phyloP scores from a whole-genome alignment of 2,797 vertebrate genomes.

The Enteromius viviparus region DNA sequence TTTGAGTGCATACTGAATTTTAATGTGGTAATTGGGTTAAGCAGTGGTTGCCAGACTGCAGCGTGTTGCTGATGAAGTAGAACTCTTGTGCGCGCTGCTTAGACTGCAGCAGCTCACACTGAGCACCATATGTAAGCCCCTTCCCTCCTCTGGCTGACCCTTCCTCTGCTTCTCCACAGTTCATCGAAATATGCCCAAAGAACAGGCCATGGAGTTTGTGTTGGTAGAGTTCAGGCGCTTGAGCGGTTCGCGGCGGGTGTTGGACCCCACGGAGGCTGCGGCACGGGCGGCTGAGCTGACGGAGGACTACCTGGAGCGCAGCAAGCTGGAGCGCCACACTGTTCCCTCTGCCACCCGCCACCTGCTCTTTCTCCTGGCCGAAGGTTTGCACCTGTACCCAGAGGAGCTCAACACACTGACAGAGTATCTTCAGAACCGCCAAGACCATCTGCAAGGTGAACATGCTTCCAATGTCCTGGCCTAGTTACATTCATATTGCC shows the following conservation, averaged over 20 bases:
- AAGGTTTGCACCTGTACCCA: slow-evolving; percentile 75
- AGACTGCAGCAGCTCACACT: slow-evolving; percentile 42
- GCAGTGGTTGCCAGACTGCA: slow-evolving; percentile 37
- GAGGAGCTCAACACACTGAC: slow-evolving; percentile 75
- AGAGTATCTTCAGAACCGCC: slow-evolving; percentile 72
- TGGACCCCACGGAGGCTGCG: slow-evolving; percentile 73
- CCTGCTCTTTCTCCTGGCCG: slow-evolving; percentile 77
- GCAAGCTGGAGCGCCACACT: slow-evolving; percentile 70
- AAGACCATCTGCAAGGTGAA: slow-evolving; percentile 76
- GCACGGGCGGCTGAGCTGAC: slow-evolving; percentile 77
- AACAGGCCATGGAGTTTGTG: slow-evolving; percentile 79
- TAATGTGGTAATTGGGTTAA: slow-evolving; percentile 32
- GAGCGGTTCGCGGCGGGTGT: slow-evolving; percentile 62
- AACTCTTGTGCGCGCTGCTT: slow-evolving; percentile 35
- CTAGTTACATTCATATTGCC: not conserved
- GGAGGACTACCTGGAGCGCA: slow-evolving; percentile 76
- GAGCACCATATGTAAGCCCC: slow-evolving; percentile 43
- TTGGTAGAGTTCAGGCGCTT: slow-evolving; percentile 72
- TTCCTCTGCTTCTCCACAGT: slow-evolving; percentile 68
- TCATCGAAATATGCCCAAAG: slow-evolving; percentile 80
- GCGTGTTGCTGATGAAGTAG: slow-evolving; percentile 35
- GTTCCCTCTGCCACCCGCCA: slow-evolving; percentile 73
- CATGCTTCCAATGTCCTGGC: not conserved
- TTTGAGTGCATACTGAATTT: slow-evolving; percentile 10
- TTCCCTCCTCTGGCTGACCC: slow-evolving; percentile 49